A percentile compares a stretch with the other conserved stretches of the same genome.
phyloP scores from a whole-genome alignment of 2,797 vertebrate species.

The Mormyrops attenuatus region DNA sequence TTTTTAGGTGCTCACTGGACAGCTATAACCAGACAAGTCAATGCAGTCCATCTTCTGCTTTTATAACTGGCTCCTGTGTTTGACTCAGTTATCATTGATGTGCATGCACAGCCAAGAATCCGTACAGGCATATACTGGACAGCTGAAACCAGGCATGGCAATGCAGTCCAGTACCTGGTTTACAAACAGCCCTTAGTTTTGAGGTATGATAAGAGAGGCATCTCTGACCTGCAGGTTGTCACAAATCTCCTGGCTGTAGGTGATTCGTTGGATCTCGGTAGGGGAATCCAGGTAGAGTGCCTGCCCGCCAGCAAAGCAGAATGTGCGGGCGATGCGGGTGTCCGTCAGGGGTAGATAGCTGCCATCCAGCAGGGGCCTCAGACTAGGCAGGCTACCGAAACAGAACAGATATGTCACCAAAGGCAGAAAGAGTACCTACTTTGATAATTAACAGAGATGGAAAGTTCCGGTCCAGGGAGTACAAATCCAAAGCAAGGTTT shows the following conservation, averaged over 20 bases:
- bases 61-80: not conserved
- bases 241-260: constrained; percentile 96
- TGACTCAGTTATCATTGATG: not conserved
- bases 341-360: constrained; percentile 92
- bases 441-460: not conserved
- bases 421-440: not conserved
- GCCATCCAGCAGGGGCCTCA: constrained; percentile 88
- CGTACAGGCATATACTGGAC: not conserved
- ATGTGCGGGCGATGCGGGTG: constrained; percentile 97
- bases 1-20: not conserved
- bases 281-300: constrained; percentile 94
- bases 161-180: not conserved
- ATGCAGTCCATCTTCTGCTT: not conserved
- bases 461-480: not conserved
- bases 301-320: constrained; percentile 93
- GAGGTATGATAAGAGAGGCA: not conserved
- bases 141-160: not conserved
- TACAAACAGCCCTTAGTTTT: not conserved
- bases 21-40: not conserved
- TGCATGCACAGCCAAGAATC: not conserved
- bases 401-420: not conserved
- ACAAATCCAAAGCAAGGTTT: not conserved
- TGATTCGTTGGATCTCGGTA: constrained; percentile 94
- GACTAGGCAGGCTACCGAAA: constrained; percentile 82
- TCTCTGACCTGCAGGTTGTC: constrained; percentile 86